Conservation (phyloP, 2,888 invertebrate genomes). For the Erannis defoliaria region DNA sequence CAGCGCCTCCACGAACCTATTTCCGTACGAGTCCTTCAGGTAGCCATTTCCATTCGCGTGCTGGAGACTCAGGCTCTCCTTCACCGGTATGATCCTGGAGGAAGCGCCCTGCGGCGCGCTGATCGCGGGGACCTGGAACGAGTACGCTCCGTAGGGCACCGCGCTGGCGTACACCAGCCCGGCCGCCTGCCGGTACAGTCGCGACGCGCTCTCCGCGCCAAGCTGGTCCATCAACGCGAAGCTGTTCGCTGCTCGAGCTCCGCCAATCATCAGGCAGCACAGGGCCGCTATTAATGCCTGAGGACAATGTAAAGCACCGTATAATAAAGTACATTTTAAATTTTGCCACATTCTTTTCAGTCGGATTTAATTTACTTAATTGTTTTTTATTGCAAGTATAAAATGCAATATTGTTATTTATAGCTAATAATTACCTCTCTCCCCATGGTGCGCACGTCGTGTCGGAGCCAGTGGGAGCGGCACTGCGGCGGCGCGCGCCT, state of each 20-base stretch:
- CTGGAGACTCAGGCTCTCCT: slow-evolving; percentile 61
- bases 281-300: slow-evolving; percentile 68
- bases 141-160: slow-evolving; percentile 71
- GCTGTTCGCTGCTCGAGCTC: slow-evolving; percentile 55
- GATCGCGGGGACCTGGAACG: slow-evolving; percentile 68
- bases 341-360: not conserved
- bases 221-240: slow-evolving; percentile 60
- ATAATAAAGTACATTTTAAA: slow-evolving; percentile 30
- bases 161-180: slow-evolving; percentile 73
- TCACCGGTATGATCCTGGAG: slow-evolving; percentile 64
- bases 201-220: slow-evolving; percentile 70
- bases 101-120: slow-evolving; percentile 59
- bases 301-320: slow-evolving; percentile 51
- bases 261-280: slow-evolving; percentile 65
- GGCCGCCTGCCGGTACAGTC: slow-evolving; percentile 68
- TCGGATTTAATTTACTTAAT: too few relatives aligned
- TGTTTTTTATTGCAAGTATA: too few relatives aligned
- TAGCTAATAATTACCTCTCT: slow-evolving; percentile 68
- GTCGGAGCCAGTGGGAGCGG: slow-evolving; percentile 68
- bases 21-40: slow-evolving; percentile 79
- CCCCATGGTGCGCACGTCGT: slow-evolving; percentile 72
- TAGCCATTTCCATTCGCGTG: slow-evolving; percentile 59
- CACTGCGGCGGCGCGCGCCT: slow-evolving; percentile 71
- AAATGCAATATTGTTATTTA: not conserved
- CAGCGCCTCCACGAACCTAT: slow-evolving; percentile 68